Evolutionary conservation across 1,140 invertebrate species (phyloP).

Genomic region (Orchesella cincta): DNA sequence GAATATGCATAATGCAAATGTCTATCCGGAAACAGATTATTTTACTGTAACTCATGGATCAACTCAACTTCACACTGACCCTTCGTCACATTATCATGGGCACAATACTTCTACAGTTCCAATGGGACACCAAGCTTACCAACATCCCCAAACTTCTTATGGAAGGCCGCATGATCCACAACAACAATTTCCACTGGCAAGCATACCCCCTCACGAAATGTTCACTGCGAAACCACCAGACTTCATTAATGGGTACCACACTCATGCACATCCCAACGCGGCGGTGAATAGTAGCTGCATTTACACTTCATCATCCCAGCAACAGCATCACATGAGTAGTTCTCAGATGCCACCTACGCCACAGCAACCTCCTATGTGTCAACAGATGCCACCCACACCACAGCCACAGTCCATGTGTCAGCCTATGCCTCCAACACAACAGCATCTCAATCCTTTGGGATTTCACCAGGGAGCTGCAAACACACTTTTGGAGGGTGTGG

Average conservation of each 20-base stretch:
- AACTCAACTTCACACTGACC: neutral
- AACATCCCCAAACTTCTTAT: slow-evolving; percentile 42
- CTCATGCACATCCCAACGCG: neutral
- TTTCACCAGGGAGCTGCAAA: neutral
- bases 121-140: slow-evolving; percentile 33
- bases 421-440: neutral
- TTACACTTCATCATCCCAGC: neutral
- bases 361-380: slow-evolving; percentile 8
- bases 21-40: slow-evolving; percentile 34
- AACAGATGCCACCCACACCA: slow-evolving; percentile 3
- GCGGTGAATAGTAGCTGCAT: neutral
- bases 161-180: slow-evolving; percentile 15
- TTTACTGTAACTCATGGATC: slow-evolving; percentile 47
- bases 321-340: too few relatives aligned
- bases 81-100: slow-evolving; percentile 45
- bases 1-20: slow-evolving; percentile 51
- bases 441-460: neutral
- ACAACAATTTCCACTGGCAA: slow-evolving; percentile 5
- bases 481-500: neutral
- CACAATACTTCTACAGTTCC: neutral
- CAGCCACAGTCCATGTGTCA: slow-evolving; percentile 15
- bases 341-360: neutral
- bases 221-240: neutral
- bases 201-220: neutral
- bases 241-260: slow-evolving; percentile 11